A percentile compares a stretch with the other conserved stretches of the same genome.
Conservation (phyloP, 2,797 vertebrate genomes). For the Macropus fuliginosus region DNA sequence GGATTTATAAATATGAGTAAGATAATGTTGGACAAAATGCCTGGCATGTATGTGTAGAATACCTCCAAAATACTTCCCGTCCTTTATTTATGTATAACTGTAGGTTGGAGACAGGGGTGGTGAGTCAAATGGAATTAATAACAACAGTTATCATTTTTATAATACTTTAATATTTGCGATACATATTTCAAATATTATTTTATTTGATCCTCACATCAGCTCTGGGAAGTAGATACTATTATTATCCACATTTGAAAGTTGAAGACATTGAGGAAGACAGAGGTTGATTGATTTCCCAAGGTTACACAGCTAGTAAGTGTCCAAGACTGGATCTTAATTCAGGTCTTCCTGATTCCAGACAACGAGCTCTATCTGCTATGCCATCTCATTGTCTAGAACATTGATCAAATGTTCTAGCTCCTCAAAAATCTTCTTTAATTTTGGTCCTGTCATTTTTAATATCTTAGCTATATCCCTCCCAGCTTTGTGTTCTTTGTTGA, state of each 20-base stretch:
- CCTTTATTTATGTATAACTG: background rate
- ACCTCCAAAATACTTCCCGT: background rate
- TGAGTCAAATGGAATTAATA: background rate
- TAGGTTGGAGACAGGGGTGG: background rate
- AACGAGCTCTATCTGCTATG: background rate
- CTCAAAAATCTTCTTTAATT: background rate
- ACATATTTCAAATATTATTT: background rate
- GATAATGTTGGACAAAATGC: background rate
- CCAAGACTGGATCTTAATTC: background rate
- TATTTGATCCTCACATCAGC: background rate
- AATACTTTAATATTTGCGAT: background rate
- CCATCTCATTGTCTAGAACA: background rate
- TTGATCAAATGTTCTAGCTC: background rate
- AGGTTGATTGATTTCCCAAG: background rate
- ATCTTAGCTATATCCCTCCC: background rate
- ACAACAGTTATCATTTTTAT: background rate
- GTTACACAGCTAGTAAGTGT: background rate
- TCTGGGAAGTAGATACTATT: background rate
- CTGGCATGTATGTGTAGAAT: background rate
- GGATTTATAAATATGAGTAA: background rate
- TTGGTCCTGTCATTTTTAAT: background rate
- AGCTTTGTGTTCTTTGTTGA: background rate
- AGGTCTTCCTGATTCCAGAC: background rate
- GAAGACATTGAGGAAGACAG: background rate
- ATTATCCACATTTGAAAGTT: background rate